phyloP scores from a whole-genome alignment of 2,113 vertebrate species.

The Gopherus flavomarginatus region DNA sequence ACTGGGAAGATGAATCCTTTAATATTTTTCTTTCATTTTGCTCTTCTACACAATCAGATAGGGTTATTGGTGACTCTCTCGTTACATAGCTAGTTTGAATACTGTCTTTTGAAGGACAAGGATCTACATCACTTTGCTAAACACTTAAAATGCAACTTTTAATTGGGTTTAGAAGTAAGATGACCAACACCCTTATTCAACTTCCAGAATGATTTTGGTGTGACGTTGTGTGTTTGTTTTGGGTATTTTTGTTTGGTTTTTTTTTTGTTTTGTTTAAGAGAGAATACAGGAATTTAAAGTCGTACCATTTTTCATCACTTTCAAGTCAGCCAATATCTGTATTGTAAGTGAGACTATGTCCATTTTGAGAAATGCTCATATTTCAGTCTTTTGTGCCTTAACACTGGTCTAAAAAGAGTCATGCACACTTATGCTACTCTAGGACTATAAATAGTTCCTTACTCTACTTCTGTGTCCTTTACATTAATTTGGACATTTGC shows the following conservation, averaged over 20 bases:
- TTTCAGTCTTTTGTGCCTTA: background rate
- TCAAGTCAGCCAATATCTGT: background rate
- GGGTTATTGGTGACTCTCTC: background rate
- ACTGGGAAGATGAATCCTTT: background rate
- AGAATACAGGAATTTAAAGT: background rate
- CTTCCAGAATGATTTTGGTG: background rate
- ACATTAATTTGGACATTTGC: background rate
- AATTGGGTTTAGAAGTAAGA: background rate
- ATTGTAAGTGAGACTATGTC: background rate
- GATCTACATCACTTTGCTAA: background rate
- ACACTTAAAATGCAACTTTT: background rate
- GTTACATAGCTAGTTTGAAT: background rate
- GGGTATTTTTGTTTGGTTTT: background rate
- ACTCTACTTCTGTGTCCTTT: background rate
- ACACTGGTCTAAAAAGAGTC: background rate
- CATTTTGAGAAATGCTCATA: background rate
- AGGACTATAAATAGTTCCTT: background rate
- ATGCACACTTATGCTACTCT: background rate
- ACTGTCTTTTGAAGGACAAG: background rate
- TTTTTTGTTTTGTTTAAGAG: background rate
- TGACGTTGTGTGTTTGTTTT: too few relatives aligned
- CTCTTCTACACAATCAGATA: background rate
- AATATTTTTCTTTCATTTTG: background rate
- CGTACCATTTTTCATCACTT: background rate
- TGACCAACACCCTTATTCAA: background rate